These are phyloP conservation scores for Lasiurus borealis DNA, from an alignment of 2,113 vertebrate species.

Conservation along the genomic window DNA sequence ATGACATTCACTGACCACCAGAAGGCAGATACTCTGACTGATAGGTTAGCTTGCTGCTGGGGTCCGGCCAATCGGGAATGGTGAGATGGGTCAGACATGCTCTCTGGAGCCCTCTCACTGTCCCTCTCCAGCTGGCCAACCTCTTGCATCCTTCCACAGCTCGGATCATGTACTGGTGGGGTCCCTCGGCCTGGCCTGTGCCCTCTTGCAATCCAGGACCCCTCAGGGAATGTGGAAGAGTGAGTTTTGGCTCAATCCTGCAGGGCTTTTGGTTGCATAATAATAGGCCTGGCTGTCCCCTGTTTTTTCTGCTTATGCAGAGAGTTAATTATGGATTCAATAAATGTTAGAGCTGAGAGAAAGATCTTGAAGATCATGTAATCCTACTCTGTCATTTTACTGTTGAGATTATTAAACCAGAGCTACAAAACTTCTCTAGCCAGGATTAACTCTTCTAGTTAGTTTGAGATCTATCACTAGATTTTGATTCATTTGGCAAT, in stretches of 20 bases:
- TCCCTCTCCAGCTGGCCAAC: too few species aligned
- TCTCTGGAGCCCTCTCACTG: too few species aligned
- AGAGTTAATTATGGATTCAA: not conserved
- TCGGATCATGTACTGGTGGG: too few species aligned
- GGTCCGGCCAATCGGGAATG: too few species aligned
- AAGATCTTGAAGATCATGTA: not conserved
- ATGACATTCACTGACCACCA: too few species aligned
- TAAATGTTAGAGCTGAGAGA: not conserved
- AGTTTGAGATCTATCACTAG: not conserved
- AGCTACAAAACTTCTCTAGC: not conserved
- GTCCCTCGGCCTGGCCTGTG: too few species aligned
- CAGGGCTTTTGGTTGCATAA: not conserved
- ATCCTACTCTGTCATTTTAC: not conserved
- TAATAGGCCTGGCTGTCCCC: not conserved
- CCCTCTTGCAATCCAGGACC: too few species aligned
- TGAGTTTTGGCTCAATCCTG: not conserved
- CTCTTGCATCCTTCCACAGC: too few species aligned
- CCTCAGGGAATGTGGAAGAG: too few species aligned
- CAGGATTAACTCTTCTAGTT: not conserved
- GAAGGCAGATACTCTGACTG: too few species aligned
- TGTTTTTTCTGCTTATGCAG: not conserved
- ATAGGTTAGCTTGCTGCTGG: too few species aligned
- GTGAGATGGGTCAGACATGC: too few species aligned
- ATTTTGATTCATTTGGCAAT: conserved; percentile 42
- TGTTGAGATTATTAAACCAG: not conserved